phyloP scores from a whole-genome alignment of 2,797 vertebrate species.

The Nasua narica region DNA sequence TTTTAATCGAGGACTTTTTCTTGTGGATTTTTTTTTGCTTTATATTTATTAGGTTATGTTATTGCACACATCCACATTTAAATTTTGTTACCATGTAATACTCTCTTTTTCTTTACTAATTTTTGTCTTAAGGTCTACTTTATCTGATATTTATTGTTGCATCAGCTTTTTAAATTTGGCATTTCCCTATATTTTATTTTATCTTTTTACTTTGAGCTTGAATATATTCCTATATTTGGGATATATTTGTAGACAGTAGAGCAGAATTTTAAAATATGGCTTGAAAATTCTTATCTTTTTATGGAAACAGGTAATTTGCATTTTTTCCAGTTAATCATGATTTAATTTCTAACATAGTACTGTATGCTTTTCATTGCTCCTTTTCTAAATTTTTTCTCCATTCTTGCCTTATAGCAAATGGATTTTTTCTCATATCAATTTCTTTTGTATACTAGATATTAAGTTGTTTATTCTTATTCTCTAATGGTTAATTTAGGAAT shows the following conservation, averaged over 20 bases:
- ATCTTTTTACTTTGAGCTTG: neutral
- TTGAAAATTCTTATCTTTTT: neutral
- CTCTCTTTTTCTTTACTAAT: neutral
- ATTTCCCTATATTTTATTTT: neutral
- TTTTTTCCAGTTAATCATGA: neutral
- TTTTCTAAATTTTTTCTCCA: neutral
- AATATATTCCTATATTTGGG: neutral
- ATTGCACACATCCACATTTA: neutral
- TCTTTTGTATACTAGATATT: neutral
- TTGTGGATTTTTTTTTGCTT: neutral
- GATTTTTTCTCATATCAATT: neutral
- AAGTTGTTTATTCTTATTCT: neutral
- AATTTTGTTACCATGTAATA: neutral
- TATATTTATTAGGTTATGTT: neutral
- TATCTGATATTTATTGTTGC: neutral
- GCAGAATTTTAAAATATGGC: neutral
- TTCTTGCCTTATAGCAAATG: neutral
- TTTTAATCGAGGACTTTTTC: neutral
- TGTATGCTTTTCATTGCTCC: neutral
- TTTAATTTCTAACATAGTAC: neutral
- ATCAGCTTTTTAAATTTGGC: neutral
- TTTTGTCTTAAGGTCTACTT: neutral
- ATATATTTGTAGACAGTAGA: neutral
- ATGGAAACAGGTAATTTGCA: neutral
- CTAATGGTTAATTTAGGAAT: neutral